Conservation (phyloP, 2,888 invertebrate species). For the Drosophila suboccidentalis region DNA sequence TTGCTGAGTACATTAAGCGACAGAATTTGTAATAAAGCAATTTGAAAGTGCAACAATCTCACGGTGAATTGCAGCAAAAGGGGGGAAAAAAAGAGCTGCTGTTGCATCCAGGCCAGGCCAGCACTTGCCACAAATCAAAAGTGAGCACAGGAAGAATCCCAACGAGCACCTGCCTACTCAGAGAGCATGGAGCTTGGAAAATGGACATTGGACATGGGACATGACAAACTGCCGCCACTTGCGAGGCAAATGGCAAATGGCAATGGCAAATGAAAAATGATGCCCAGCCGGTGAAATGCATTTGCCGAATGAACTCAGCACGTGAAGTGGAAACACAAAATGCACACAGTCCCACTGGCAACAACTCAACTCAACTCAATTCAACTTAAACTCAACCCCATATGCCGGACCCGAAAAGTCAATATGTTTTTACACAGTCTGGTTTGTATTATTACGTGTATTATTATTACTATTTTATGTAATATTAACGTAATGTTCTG, state of each 20-base stretch:
- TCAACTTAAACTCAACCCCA: conserved; percentile 1
- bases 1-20: conserved; percentile 25
- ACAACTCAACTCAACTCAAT: conserved; percentile 4
- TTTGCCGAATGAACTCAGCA: conserved; percentile 66
- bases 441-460: conserved; percentile 4
- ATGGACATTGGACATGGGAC: conserved; percentile 41
- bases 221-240: conserved; percentile 64
- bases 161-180: conserved; percentile 44
- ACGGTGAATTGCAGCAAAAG: conserved; percentile 38
- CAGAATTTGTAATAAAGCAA: conserved; percentile 58
- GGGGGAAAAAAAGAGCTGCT: conserved; percentile 13
- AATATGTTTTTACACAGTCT: conserved; percentile 29
- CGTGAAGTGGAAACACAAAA: conserved; percentile 54
- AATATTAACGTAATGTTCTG: conserved; percentile 28
- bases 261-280: conserved; percentile 70
- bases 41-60: conserved; percentile 55
- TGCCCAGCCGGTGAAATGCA: conserved; percentile 65
- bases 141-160: conserved; percentile 27
- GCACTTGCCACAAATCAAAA: conserved; percentile 57
- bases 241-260: conserved; percentile 55
- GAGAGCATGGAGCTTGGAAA: neutral
- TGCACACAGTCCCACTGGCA: conserved; percentile 31
- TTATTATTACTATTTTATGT: conserved; percentile 31
- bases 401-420: conserved; percentile 2
- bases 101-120: conserved; percentile 10